A percentile compares a stretch with the other conserved stretches of the same genome.
Conservation (phyloP, 2,888 invertebrate genomes). For the Junonia oenone region DNA sequence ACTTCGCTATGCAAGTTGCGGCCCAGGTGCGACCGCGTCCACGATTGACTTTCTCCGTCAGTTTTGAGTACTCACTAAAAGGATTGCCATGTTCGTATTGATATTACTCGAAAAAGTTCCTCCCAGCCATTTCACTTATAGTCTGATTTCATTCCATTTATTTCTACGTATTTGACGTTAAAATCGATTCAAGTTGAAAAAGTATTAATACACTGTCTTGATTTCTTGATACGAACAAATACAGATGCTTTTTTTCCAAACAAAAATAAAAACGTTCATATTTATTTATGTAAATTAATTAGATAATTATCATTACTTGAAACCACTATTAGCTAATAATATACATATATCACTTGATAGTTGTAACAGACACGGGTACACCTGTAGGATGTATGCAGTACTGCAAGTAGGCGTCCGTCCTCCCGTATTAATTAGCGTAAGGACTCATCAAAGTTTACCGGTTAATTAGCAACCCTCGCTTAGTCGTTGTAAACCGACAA, state of each 20-base stretch:
- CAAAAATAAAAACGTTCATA: too few relatives aligned
- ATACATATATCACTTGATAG: background rate
- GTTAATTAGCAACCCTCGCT: slow-evolving; percentile 74
- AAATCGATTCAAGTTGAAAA: background rate
- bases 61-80: slow-evolving; percentile 71
- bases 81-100: slow-evolving; percentile 73
- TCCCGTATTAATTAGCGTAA: slow-evolving; percentile 74
- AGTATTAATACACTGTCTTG: background rate
- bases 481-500: slow-evolving; percentile 65
- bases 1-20: slow-evolving; percentile 1
- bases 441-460: slow-evolving; percentile 77
- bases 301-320: too few relatives aligned
- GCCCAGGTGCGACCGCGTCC: slow-evolving; percentile 28
- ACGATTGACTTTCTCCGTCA: slow-evolving; percentile 57
- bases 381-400: background rate
- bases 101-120: slow-evolving; percentile 41
- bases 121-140: slow-evolving; percentile 24
- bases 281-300: too few relatives aligned
- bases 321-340: too few relatives aligned
- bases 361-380: background rate
- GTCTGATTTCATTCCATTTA: slow-evolving; percentile 14
- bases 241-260: too few relatives aligned
- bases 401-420: slow-evolving; percentile 16
- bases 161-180: slow-evolving; percentile 13
- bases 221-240: too few relatives aligned